Conservation (phyloP, 2,888 invertebrate genomes). For the Rhodophaea formosa region DNA sequence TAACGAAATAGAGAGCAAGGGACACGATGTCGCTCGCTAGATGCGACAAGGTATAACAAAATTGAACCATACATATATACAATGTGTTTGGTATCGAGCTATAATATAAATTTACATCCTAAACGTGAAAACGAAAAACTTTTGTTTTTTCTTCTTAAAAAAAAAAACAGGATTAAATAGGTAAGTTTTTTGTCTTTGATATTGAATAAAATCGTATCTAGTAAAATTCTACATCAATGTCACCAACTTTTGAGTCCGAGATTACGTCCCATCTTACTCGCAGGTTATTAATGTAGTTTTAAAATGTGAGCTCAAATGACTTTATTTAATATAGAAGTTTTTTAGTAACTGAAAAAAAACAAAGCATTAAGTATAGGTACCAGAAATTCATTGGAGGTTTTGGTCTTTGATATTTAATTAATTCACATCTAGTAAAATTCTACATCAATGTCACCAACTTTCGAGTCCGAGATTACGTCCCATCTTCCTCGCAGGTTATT, state of each 20-base stretch:
- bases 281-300: constrained; percentile 74
- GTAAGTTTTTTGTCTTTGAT: too few relatives aligned
- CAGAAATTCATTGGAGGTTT: too few relatives aligned
- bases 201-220: too few relatives aligned
- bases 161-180: too few relatives aligned
- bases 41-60: constrained; percentile 19
- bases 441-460: constrained; percentile 45
- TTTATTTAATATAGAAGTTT: constrained; percentile 44
- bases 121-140: too few relatives aligned
- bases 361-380: too few relatives aligned
- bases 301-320: constrained; percentile 70
- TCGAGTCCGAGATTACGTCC: constrained; percentile 53
- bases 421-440: constrained; percentile 24
- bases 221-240: constrained; percentile 31
- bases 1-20: constrained; percentile 40
- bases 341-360: too few relatives aligned
- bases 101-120: too few relatives aligned
- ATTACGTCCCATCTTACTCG: constrained; percentile 49
- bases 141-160: too few relatives aligned
- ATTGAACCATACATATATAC: too few relatives aligned
- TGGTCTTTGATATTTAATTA: too few relatives aligned
- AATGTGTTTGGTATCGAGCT: too few relatives aligned
- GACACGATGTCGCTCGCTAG: constrained; percentile 24
- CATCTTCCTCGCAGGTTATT: constrained; percentile 59
- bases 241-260: constrained; percentile 54